Conservation (phyloP, 2,888 invertebrate species). For the Orthosia gracilis region DNA sequence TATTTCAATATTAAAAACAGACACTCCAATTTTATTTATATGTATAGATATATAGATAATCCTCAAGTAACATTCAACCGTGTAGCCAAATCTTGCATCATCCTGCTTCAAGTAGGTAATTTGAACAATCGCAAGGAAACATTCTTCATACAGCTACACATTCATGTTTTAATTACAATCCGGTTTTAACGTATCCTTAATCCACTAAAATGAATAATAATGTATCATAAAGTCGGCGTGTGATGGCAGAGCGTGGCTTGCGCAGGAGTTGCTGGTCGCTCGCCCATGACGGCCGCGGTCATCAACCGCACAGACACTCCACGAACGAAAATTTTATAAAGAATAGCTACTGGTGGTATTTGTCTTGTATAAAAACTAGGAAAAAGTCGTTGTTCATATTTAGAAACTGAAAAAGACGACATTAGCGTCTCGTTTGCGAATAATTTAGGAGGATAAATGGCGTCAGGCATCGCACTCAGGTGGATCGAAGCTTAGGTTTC, state of each 20-base stretch:
- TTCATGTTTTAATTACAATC: slow-evolving; percentile 63
- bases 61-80: slow-evolving; percentile 9
- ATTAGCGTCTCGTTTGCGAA: slow-evolving; percentile 34
- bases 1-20: too few species aligned
- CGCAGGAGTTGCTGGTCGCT: slow-evolving; percentile 71
- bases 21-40: too few species aligned
- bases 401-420: slow-evolving; percentile 52
- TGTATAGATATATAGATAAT: too few species aligned
- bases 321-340: slow-evolving; percentile 73
- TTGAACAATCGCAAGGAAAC: slow-evolving; percentile 58
- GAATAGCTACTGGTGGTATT: slow-evolving; percentile 68
- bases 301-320: slow-evolving; percentile 74
- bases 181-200: slow-evolving; percentile 68
- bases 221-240: slow-evolving; percentile 67
- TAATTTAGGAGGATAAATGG: slow-evolving; percentile 34
- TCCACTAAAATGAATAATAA: slow-evolving; percentile 68
- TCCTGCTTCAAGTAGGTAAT: slow-evolving; percentile 36
- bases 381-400: slow-evolving; percentile 58
- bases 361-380: slow-evolving; percentile 62
- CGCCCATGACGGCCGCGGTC: slow-evolving; percentile 77
- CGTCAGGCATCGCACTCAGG: slow-evolving; percentile 1
- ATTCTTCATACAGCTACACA: slow-evolving; percentile 56
- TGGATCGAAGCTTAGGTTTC: slow-evolving; percentile 19
- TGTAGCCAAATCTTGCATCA: slow-evolving; percentile 31
- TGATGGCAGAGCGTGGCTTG: slow-evolving; percentile 63